Conservation (phyloP, 1,140 invertebrate species). For the Drosophila sechellia region DNA sequence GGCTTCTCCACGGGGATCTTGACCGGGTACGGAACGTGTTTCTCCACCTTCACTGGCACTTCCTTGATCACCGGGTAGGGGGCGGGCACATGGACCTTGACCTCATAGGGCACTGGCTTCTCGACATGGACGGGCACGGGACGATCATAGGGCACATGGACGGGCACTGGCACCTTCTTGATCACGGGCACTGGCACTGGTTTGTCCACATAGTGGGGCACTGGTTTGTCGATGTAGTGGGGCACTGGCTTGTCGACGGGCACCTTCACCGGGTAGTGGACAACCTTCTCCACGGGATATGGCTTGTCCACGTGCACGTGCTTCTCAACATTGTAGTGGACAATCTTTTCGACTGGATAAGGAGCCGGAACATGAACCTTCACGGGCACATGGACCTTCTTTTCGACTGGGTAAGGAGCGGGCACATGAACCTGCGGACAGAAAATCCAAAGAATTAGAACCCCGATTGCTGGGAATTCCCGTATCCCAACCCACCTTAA, state of each 20-base stretch:
- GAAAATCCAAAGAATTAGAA: not conserved
- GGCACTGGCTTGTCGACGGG: constrained; percentile 88
- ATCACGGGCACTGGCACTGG: constrained; percentile 87
- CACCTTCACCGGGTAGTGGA: constrained; percentile 90
- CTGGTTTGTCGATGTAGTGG: constrained; percentile 87
- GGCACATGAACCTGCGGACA: constrained; percentile 87
- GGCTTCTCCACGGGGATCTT: constrained; percentile 86
- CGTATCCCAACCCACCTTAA: constrained; percentile 79
- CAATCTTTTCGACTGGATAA: constrained; percentile 90
- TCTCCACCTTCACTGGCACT: constrained; percentile 85
- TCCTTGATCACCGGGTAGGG: constrained; percentile 86
- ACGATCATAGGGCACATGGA: constrained; percentile 86
- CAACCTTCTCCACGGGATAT: constrained; percentile 89
- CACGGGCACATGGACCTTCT: constrained; percentile 88
- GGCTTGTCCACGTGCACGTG: constrained; percentile 89
- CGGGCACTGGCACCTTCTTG: constrained; percentile 85
- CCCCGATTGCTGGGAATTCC: too few relatives aligned
- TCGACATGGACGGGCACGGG: constrained; percentile 87
- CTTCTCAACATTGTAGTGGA: constrained; percentile 89
- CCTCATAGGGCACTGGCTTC: constrained; percentile 86
- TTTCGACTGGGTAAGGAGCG: constrained; percentile 87
- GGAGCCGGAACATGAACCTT: constrained; percentile 89
- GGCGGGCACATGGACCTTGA: constrained; percentile 86
- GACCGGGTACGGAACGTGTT: constrained; percentile 86
- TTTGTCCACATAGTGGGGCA: constrained; percentile 88